Percentiles rank a stretch among this genome's conserved stretches.
These are phyloP conservation scores for Anastrepha obliqua DNA, from an alignment of 1,140 invertebrate species.

Conservation along the genomic window DNA sequence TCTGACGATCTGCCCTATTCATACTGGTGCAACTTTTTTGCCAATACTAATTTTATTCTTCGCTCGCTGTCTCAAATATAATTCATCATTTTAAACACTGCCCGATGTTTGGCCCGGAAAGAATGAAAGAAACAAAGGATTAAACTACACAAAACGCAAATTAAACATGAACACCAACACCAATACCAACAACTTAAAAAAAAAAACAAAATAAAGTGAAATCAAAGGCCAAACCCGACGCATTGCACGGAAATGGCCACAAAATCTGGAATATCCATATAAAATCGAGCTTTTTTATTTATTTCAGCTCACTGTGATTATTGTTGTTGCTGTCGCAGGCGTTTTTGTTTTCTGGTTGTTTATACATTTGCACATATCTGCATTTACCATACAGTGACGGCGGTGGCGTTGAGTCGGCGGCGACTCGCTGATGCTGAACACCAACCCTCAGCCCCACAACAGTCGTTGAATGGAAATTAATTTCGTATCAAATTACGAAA, in stretches of 20 bases:
- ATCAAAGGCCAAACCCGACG: neutral
- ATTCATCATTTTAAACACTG: neutral
- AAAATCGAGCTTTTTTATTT: neutral
- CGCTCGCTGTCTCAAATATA: neutral
- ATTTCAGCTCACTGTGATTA: neutral
- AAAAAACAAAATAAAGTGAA: neutral
- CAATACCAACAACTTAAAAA: neutral
- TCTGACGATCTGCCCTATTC: neutral
- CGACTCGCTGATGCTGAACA: conserved; percentile 26
- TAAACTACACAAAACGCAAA: neutral
- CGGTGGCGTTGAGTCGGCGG: neutral
- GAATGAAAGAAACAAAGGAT: neutral
- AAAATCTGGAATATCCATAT: neutral
- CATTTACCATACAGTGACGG: neutral
- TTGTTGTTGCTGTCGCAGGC: neutral
- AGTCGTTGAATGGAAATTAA: conserved; percentile 65
- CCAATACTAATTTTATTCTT: neutral
- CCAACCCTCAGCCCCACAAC: neutral
- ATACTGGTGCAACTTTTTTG: too few relatives aligned
- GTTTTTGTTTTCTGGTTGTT: neutral
- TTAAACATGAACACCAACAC: conserved; percentile 14
- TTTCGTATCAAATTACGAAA: conserved; percentile 74
- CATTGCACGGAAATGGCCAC: neutral
- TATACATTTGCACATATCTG: neutral
- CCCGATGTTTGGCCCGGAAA: neutral